phyloP scores from a whole-genome alignment of 2,888 invertebrate genomes.

The Meiosimyza decipiens region DNA sequence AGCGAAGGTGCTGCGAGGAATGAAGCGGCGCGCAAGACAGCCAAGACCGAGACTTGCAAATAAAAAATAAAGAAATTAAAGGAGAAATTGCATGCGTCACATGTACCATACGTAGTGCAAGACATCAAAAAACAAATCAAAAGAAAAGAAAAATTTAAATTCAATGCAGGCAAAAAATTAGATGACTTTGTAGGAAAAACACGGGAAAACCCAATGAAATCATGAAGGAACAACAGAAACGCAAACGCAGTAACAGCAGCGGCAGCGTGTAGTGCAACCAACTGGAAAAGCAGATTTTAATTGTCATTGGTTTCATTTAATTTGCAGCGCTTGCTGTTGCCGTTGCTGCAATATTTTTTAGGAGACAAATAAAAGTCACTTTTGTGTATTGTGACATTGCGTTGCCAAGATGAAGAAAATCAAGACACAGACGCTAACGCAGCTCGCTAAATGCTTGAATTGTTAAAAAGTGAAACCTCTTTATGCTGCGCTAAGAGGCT shows the following conservation, averaged over 20 bases:
- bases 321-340: not conserved
- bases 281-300: conserved; percentile 32
- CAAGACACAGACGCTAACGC: not conserved
- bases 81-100: conserved; percentile 27
- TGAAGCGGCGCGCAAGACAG: not conserved
- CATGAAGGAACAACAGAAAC: not conserved
- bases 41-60: not conserved
- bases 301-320: conserved; percentile 18
- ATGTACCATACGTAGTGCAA: not conserved
- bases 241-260: not conserved
- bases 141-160: conserved; percentile 6
- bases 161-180: conserved; percentile 5
- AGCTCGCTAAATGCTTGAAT: conserved; percentile 2
- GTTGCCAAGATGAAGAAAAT: not conserved
- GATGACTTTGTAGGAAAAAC: not conserved
- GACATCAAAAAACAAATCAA: not conserved
- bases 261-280: not conserved
- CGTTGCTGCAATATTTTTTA: not conserved
- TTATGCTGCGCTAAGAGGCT: too few species aligned
- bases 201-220: not conserved
- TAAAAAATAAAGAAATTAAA: conserved; percentile 22
- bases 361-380: too few species aligned
- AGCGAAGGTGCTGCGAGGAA: not conserved
- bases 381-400: conserved; percentile 1
- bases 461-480: conserved; percentile 12